Evolutionary conservation across 1,140 invertebrate genomes (phyloP).

Genomic region (Dufourea novaeangliae): DNA sequence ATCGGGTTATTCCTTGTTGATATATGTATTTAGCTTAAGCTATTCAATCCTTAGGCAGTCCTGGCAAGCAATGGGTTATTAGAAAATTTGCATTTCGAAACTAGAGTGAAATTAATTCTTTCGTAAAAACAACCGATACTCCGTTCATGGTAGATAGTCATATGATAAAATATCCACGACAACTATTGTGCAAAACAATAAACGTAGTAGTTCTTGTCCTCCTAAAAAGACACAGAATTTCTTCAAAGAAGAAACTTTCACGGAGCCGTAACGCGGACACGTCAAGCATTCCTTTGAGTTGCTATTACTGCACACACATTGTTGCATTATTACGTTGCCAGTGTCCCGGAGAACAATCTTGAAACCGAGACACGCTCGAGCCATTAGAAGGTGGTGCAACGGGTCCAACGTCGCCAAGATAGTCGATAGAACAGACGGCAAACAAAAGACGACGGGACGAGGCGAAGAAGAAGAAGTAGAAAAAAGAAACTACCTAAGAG

Average conservation of each 20-base stretch:
- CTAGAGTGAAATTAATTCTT: no score
- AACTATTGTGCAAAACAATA: neutral
- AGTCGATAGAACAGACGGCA: constrained; percentile 16
- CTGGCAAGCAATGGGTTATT: no score
- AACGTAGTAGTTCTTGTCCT: no score
- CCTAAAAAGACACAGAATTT: no score
- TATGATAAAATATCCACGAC: no score
- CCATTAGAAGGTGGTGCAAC: neutral
- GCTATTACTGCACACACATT: neutral
- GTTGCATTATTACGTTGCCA: neutral
- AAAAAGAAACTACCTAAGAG: neutral
- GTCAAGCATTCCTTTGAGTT: neutral
- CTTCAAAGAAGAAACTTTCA: neutral
- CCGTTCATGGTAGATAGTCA: no score
- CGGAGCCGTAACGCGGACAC: neutral
- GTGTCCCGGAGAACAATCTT: neutral
- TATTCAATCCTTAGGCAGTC: no score
- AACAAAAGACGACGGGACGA: constrained; percentile 5
- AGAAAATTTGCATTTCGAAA: no score
- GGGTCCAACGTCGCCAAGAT: neutral
- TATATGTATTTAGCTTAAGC: no score
- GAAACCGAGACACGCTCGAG: neutral
- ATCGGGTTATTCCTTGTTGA: no score
- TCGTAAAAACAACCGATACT: no score
- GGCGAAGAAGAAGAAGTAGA: neutral